phyloP scores from a whole-genome alignment of 2,888 invertebrate species.

The Thymelicus acteon region DNA sequence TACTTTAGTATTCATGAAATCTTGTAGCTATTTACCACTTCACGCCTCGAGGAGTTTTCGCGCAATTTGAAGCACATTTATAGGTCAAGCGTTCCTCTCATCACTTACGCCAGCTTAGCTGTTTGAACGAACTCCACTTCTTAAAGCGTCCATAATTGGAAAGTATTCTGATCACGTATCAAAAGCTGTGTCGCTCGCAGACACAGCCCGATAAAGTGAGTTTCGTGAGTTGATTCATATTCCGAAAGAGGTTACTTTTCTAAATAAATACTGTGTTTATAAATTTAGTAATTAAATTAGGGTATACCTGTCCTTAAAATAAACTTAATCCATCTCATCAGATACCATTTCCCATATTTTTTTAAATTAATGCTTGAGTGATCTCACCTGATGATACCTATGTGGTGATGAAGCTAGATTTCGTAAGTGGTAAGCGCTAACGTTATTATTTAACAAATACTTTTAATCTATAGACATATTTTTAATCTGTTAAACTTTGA shows the following conservation, averaged over 20 bases:
- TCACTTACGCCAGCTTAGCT: slow-evolving; percentile 41
- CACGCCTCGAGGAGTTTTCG: slow-evolving; percentile 5
- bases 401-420: no score
- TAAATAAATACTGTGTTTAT: slow-evolving; percentile 40
- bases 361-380: no score
- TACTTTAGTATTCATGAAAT: background rate
- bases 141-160: slow-evolving; percentile 64
- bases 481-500: no score
- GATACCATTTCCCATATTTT: no score
- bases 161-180: slow-evolving; percentile 75
- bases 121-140: slow-evolving; percentile 51
- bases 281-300: background rate
- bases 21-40: slow-evolving; percentile 15
- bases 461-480: no score
- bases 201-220: slow-evolving; percentile 68
- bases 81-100: slow-evolving; percentile 33
- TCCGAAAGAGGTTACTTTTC: slow-evolving; percentile 57
- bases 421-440: no score
- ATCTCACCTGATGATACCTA: no score
- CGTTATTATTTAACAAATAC: no score
- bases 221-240: slow-evolving; percentile 67
- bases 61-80: slow-evolving; percentile 29
- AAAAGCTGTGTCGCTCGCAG: slow-evolving; percentile 71
- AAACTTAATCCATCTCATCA: no score
- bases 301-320: no score